Evolutionary conservation across 2,888 invertebrate genomes (phyloP), one percentile per base, ranked within the genome.

Genomic region (Strigamia transsilvanica): DNA sequence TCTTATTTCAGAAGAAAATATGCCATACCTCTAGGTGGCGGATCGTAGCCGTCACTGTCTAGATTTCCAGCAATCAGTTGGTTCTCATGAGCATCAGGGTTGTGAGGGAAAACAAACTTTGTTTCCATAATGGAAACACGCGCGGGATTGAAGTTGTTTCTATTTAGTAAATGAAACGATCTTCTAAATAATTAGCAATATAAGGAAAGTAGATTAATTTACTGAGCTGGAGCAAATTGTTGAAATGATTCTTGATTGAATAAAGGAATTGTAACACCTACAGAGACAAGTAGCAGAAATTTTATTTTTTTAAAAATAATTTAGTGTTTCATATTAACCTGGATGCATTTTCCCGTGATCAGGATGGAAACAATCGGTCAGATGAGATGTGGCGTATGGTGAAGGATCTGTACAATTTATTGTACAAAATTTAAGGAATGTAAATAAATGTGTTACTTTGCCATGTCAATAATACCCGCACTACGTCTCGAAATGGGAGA

Each of bases 41-140:
- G 79, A 38, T 79, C 79, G 79, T 79, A 79, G 12, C 15, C 38
- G 32, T 79, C 79, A 34, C 32, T 79, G 34, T 23, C 38, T 79
- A 5, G 27, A 73, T 23, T 32, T 34, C 34, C 34, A 34, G 7
- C 3, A 32, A 1, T 10, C 2, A 38, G 3, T 32, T 79, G 79
- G 12, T 79, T 79, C 12, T 34, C 79, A 9, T 27, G 79, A 7
- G 79, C 5, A 34, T 18, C 34, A 3, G 46, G 10, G 15, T 46
- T 46, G 10, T 46, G 4, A 10, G 15, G 46, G 12, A 46, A 46
- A 13, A 46, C 10, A 46, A 46, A 46, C 15, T 46, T 46, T 2
- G 46, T 46, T 46, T 46, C 46, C 46, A 46, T 15, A 46, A 46
- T 2, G 6, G 46, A 12, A 46, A 7, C 34, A 34, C 34, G 34